phyloP scores from a whole-genome alignment of 2,888 invertebrate species.

The Orthosia gothica region DNA sequence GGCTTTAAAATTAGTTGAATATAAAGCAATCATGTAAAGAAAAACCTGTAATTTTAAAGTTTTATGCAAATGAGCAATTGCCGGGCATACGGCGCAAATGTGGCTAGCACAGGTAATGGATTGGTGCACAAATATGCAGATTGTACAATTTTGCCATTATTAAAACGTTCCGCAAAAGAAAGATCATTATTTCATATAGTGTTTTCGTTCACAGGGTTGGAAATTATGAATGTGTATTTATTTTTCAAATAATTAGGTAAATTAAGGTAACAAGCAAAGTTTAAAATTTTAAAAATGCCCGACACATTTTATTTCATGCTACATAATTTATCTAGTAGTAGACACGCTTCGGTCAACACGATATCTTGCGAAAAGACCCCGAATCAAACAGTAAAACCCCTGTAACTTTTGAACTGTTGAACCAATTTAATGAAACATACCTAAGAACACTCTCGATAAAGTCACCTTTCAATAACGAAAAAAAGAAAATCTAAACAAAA shows the following conservation, averaged over 20 bases:
- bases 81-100: slow-evolving; percentile 65
- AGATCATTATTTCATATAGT: slow-evolving; percentile 76
- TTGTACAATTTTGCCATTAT: slow-evolving; percentile 82
- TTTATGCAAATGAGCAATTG: slow-evolving; percentile 54
- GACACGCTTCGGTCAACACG: no score
- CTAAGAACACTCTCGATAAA: no score
- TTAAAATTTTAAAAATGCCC: no score
- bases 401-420: no score
- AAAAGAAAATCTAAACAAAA: no score
- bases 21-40: slow-evolving; percentile 26
- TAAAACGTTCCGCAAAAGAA: slow-evolving; percentile 83
- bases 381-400: no score
- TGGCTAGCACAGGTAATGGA: slow-evolving; percentile 78
- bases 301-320: no score
- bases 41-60: slow-evolving; percentile 38
- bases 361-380: no score
- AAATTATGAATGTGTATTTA: not conserved
- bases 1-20: not conserved
- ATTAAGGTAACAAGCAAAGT: no score
- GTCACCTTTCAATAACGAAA: no score
- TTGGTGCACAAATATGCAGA: slow-evolving; percentile 84
- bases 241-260: not conserved
- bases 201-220: slow-evolving; percentile 75
- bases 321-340: no score
- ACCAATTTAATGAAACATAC: no score